A percentile compares a stretch with the other conserved stretches of the same genome.
phyloP scores from a whole-genome alignment of 2,797 vertebrate genomes.

The Salarias fasciatus region DNA sequence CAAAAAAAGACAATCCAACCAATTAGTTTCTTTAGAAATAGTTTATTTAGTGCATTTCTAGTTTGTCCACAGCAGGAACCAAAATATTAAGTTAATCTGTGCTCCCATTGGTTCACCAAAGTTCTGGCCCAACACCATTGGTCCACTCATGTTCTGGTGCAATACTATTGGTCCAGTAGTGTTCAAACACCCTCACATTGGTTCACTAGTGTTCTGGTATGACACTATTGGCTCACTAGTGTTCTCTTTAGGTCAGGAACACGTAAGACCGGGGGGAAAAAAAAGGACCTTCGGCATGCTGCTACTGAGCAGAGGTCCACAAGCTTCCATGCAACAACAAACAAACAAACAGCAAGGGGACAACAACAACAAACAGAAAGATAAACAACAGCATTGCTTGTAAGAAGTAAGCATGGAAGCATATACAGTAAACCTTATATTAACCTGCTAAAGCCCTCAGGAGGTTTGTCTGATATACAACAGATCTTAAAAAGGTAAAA shows the following conservation, averaged over 20 bases:
- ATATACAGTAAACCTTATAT: slow-evolving; percentile 77
- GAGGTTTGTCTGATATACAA: slow-evolving; percentile 71
- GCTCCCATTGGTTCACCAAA: slow-evolving; percentile 73
- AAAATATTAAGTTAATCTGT: slow-evolving; percentile 77
- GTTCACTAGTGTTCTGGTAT: slow-evolving; percentile 79
- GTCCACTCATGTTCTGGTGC: slow-evolving; percentile 69
- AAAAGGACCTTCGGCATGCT: slow-evolving; percentile 80
- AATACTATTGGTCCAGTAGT: slow-evolving; percentile 71
- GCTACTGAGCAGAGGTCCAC: slow-evolving; percentile 80
- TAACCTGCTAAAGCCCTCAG: slow-evolving; percentile 74
- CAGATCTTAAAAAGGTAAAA: slow-evolving; percentile 74
- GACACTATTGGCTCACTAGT: slow-evolving; percentile 76
- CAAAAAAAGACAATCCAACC: slow-evolving; percentile 10
- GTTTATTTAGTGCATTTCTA: slow-evolving; percentile 83
- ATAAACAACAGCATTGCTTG: slow-evolving; percentile 69
- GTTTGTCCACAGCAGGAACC: slow-evolving; percentile 75
- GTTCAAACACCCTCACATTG: slow-evolving; percentile 60
- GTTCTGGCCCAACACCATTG: slow-evolving; percentile 68
- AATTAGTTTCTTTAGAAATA: slow-evolving; percentile 68
- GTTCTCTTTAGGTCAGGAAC: slow-evolving; percentile 68
- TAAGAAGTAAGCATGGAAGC: slow-evolving; percentile 79
- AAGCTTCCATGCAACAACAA: slow-evolving; percentile 84
- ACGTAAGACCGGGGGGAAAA: slow-evolving; percentile 52
- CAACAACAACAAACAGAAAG: slow-evolving; percentile 68
- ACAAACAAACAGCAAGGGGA: slow-evolving; percentile 66